Base-by-base conservation (phyloP, 2,797 vertebrate species). In the Mionectes olivaceus region DNA sequence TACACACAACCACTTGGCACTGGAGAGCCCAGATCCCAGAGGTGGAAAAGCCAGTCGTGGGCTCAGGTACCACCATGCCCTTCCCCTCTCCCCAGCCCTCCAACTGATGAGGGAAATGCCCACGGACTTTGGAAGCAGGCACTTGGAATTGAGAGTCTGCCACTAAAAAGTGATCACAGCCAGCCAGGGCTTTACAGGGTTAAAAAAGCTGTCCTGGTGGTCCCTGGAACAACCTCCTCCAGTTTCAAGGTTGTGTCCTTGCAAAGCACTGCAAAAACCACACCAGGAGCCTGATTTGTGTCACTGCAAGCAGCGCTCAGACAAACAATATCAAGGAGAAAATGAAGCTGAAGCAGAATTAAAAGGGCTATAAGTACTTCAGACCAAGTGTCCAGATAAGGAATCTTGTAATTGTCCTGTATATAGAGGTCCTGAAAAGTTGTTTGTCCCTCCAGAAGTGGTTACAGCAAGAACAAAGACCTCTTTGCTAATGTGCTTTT, bases 11-110 rank as follows among this genome's bases (percentile, higher is more conserved):
- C 65, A 19, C 41, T 22, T 59, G 69, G 64, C 28, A 55, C 25
- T 5, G 24, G 9, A 56, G 3, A 91, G 43, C 17, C 65, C 6
- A 0, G 37, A 67, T 9, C 52, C 47, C 80, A 60, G 30, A 30
- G 30, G 24, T 2, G 7, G 30, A 70, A 65, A n/a, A 64, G n/a
- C 59, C 3, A 24, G 52, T 17, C 4, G 0, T 7, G 11, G 79
- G 73, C 46, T 43, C 68, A 63, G 39, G 63, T 53, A 63, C 64
- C 21, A 6, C 43, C 5, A 1, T 19, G 86, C 53, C 73, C 25
- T 55, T 81, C 70, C 77, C 76, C 47, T 79, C 44, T 93, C 19
- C 86, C 68, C 60, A 78, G 69, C 53, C 46, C 61, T 60, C 73
- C 41, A 69, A 7, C 25, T 15, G 27, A 7, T 0, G 0, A 70